Evolutionary conservation across 2,888 invertebrate genomes (phyloP).

Genomic region (Mesorhabditis spiculigera): DNA sequence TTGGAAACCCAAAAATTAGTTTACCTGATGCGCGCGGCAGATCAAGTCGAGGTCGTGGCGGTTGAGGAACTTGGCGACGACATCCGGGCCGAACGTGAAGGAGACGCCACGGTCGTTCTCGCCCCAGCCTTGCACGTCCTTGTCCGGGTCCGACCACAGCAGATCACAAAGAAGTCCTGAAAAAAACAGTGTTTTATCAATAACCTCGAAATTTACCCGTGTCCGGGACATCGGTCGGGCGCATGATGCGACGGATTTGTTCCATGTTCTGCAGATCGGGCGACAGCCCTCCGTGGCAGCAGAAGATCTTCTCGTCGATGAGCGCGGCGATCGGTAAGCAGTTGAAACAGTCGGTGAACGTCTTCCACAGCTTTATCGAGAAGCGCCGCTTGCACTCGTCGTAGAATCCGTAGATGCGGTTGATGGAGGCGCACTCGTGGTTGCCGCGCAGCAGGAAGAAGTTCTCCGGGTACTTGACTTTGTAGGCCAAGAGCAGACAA

Average conservation of each 20-base stretch:
- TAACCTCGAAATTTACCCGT: constrained; percentile 56
- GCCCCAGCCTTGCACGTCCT: constrained; percentile 92
- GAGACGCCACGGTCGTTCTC: constrained; percentile 99
- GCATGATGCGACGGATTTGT: constrained; percentile 67
- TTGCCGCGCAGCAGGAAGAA: constrained; percentile 95
- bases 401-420: constrained; percentile 67
- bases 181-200: not conserved
- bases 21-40: constrained; percentile 94
- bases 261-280: constrained; percentile 67
- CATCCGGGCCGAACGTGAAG: constrained; percentile 98
- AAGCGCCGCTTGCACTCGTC: constrained; percentile 77
- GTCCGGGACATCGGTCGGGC: constrained; percentile 68
- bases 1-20: not conserved
- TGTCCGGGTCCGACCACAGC: constrained; percentile 62
- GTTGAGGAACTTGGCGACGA: constrained; percentile 96
- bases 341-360: constrained; percentile 99
- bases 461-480: constrained; percentile 78
- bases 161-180: constrained; percentile 64
- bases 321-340: constrained; percentile 97
- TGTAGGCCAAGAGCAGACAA: constrained; percentile 79
- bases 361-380: constrained; percentile 99
- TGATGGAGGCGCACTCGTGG: constrained; percentile 96
- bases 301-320: constrained; percentile 79
- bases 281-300: constrained; percentile 73
- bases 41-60: constrained; percentile 99